Base-by-base conservation (phyloP, 1,140 invertebrate genomes). In the Tribolium castaneum region DNA sequence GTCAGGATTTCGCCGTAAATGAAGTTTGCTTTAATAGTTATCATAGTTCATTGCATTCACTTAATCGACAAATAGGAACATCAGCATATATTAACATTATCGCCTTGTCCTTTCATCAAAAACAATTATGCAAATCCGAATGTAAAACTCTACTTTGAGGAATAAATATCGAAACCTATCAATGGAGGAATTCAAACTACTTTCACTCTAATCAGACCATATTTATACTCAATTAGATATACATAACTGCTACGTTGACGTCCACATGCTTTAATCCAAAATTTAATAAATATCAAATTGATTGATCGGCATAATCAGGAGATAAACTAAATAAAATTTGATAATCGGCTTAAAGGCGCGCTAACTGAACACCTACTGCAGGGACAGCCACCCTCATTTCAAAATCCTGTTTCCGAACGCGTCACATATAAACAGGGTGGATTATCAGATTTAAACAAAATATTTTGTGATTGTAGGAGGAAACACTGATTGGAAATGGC, bases 1-100 rank as follows among this genome's bases (percentile, higher is more conserved):
- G 70, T 73, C 76, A 73, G 52, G 50, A 71, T 73, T 78, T 70
- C 25, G 70, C 70, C 59, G 70, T 73, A 54, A 73, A 54, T 54
- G 70, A 66, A 56, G 45, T 71, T 77, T 35, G 72, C 54, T 77
- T 45, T 72, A 77, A 77, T 71, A 70, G 70, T 4, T 45, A 39
- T 45, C 66, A 49, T 70, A 70, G 19, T 10, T 25, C 10, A 30
- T 22, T 59, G 14, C 16, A 59, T 45, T 45, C 7, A 0, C 39
- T 45, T 45, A 45, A 6, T 16, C 14, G 52, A 62, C 56, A 62
- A 62, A 35, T 12, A 66, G 30, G 25, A 34, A 66, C 25, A 66
- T 66, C 59, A 13, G 30, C 59, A 35, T 66, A 35, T 9, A 66
- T 66, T 66, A 66, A 66, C 59, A 66, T 66, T 66, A 12, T 66